These are phyloP conservation scores for Apis laboriosa DNA, from an alignment of 1,140 invertebrate genomes.

Conservation along the genomic window DNA sequence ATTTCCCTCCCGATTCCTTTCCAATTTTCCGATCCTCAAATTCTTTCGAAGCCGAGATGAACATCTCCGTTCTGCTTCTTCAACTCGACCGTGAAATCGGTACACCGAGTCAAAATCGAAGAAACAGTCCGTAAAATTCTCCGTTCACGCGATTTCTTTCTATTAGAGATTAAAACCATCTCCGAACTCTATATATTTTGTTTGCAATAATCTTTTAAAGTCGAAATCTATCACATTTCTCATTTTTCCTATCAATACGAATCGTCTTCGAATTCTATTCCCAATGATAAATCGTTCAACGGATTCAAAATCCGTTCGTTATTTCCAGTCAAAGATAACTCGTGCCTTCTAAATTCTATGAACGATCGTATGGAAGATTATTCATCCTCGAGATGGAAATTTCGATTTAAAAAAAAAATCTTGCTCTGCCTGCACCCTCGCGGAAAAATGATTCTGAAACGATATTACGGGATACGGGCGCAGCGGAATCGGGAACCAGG, in stretches of 20 bases:
- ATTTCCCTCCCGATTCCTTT: conserved; percentile 20
- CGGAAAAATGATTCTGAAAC: conserved; percentile 19
- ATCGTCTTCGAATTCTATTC: not conserved
- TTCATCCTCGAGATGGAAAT: too few relatives aligned
- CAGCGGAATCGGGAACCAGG: conserved; percentile 35
- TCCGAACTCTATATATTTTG: not conserved
- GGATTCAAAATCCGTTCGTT: too few relatives aligned
- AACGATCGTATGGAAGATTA: too few relatives aligned
- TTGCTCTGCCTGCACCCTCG: not conserved
- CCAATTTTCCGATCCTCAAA: conserved; percentile 10
- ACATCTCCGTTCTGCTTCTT: conserved; percentile 35
- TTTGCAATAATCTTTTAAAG: too few relatives aligned
- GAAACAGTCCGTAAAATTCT: conserved; percentile 31
- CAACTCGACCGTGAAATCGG: conserved; percentile 59
- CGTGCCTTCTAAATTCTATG: too few relatives aligned
- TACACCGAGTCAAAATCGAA: conserved; percentile 39
- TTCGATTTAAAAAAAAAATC: not conserved
- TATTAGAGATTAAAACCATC: too few relatives aligned
- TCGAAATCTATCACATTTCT: too few relatives aligned
- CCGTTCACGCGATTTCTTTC: not conserved
- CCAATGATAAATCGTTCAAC: not conserved
- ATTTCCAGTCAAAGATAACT: too few relatives aligned
- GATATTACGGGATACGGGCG: conserved; percentile 1
- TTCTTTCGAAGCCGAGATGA: conserved; percentile 34
- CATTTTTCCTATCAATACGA: not conserved